A percentile compares a stretch with the other conserved stretches of the same genome.
Evolutionary conservation across 1,140 invertebrate genomes (phyloP).

Genomic region (Drosophila jambulina): DNA sequence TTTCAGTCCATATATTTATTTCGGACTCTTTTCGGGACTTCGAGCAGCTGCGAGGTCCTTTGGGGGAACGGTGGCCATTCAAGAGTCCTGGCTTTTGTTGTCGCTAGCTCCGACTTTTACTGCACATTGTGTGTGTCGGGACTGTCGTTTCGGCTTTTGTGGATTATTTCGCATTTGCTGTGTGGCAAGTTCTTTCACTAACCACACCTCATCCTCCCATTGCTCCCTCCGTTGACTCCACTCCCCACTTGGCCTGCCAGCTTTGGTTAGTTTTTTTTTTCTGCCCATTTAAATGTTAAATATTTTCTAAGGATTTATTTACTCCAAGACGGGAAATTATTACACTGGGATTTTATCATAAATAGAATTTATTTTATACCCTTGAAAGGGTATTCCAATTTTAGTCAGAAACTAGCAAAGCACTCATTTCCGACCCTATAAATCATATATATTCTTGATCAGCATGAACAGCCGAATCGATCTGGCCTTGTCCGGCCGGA

Average conservation of each 20-base stretch:
- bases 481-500: too few species aligned
- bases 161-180: conserved; percentile 73
- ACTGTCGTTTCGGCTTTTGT: conserved; percentile 64
- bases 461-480: too few species aligned
- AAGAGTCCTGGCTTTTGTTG: conserved; percentile 71
- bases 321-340: not conserved
- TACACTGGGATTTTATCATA: not conserved
- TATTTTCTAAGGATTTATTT: conserved; percentile 66
- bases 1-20: conserved; percentile 38
- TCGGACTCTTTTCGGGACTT: conserved; percentile 24
- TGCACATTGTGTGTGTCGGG: conserved; percentile 53
- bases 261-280: conserved; percentile 66
- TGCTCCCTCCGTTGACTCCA: not conserved
- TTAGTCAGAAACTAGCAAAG: too few species aligned
- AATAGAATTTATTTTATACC: not conserved
- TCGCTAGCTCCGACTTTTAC: conserved; percentile 67
- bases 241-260: conserved; percentile 23
- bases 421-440: too few species aligned
- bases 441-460: too few species aligned
- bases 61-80: conserved; percentile 50
- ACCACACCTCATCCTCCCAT: not conserved
- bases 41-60: conserved; percentile 13
- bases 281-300: conserved; percentile 76
- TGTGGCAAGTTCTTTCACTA: conserved; percentile 31
- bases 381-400: not conserved